Base-by-base conservation (phyloP, 2,113 vertebrate genomes). In the Salvator merianae region DNA sequence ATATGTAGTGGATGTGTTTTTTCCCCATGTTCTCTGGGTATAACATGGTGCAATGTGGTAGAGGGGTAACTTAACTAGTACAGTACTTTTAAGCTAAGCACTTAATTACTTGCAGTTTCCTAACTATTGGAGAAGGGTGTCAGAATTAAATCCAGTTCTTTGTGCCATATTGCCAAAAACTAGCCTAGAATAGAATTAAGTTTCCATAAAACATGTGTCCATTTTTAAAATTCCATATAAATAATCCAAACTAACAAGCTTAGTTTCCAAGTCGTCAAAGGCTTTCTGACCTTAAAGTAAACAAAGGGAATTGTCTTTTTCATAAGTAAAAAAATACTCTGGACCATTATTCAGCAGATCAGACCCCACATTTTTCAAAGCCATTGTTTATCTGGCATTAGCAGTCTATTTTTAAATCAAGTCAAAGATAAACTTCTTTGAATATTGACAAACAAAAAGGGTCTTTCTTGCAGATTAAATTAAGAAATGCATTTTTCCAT, bases 81-180 rank as follows among this genome's bases (percentile, higher is more conserved):
- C 93, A 94, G 87, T 92, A 93, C 93, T 93, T 93, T 91, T 88
- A 59, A 93, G 91, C 91, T 87, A 68, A 80, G 87, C 65, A 0
- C 90, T 93, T 92, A 90, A 94, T 92, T 91, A 91, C 83, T 88
- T 93, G 87, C 84, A 84, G 87, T 92, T 94, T 92, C 88, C 90
- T 90, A 79, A 62, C 77, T 84, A 73, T 86, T 88, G 87, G 71
- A 38, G 22, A 18, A 7, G 16, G 68, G 20, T 14, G 91, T 86
- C 79, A 92, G 87, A 92, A 86, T 90, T 72, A 88, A 87, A 70
- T 81, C 84, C 68, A 77, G 74, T 30, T 65, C 76, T 83, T 81
- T 59, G 55, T 16, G 55, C 55, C 63, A 13, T 30, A 84, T 40
- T 8, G 74, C 87, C 93, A 91, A 91, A 91, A 87, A 74, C 59